Evolutionary conservation across 2,113 vertebrate genomes (phyloP), one percentile per base, ranked within the genome.

Genomic region (Empidonax alnorum): DNA sequence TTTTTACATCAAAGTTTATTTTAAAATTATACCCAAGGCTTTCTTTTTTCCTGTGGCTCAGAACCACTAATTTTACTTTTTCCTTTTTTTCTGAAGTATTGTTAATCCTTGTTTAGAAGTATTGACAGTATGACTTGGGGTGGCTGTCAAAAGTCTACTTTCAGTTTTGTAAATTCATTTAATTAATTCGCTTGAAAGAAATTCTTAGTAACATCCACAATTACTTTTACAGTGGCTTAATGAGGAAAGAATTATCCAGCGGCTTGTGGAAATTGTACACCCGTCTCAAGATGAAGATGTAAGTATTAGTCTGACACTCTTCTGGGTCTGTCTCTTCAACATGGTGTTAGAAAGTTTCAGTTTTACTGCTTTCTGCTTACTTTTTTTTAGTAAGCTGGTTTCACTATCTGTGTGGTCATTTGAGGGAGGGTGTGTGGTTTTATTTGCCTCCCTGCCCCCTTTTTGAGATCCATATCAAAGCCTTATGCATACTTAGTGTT

Each of bases 211-310:
- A 87, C 5, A 58, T 31, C 18, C 23, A 31, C 22, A 56, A 87
- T 92, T 21, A 4, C 75, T 97, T 95, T 97, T 97, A 31, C 96
- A 99, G 99, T 99, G 99, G 99, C 95, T 99, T 84, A 99, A 99
- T 85, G 99, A 99, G 97, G 99, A 99, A 97, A 99, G 98, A 89
- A 98, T 99, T 91, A 99, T 99, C 96, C 99, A 99, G 97, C 98
- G 99, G 78, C 98, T 99, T 80, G 99, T 99, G 94, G 99, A 99
- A 94, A 99, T 99, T 81, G 99, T 99, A 50, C 99, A 99, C 87
- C 98, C 99, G 1, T 99, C 98, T 97, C 99, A 99, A 97, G 99
- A 99, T 97, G 99, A 99, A 97, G 99, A 99, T 97, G 99, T 99
- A 97, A 99, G 99, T 98, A 84, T 53, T 73, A 14, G 4, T 77